Evolutionary conservation across 2,888 invertebrate species (phyloP), one percentile per base, ranked within the genome.

Genomic region (Ctenicera cuprea): DNA sequence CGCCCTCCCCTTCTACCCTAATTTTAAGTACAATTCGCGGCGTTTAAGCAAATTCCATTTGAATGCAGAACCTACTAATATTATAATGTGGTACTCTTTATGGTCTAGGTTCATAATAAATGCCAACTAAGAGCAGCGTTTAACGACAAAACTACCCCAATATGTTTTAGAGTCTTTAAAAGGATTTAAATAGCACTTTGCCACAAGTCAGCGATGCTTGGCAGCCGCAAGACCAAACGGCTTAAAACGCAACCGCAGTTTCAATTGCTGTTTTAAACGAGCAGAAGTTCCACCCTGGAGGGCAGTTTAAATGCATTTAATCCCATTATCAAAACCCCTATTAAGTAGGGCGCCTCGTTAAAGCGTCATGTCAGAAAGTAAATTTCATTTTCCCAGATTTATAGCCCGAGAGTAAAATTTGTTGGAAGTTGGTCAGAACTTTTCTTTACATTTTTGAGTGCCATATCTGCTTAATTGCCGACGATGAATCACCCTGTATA

Each of bases 231-330:
- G 20, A 62, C 22, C 45, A 30, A 45, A n/a, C 22, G 14, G 45
- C 45, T 48, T 50, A 61, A 69, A 61, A 59, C 69, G 61, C 69
- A 54, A 70, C 48, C 52, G 26, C 63, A 63, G 63, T 52, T 52
- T 70, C 71, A 14, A 64, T 50, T 57, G 52, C 61, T 33, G 54
- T 64, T 64, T 64, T 37, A 57, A 63, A 64, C 43, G 41, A 45
- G 71, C 57, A 22, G 43, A 64, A 64, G 64, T 71, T 71, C 63
- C 45, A 16, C 59, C 57, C 70, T 33, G 63, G 43, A 71, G 71
- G 43, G 43, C 57, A 71, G 63, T 71, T 71, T 64, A 71, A 71
- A 71, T 71, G 71, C 71, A 71, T 71, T 64, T 71, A 71, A 71
- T 64, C 52, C 64, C 71, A 71, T 71, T 64, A 71, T 71, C 71